phyloP scores from a whole-genome alignment of 2,113 vertebrate species.

The Bubalus kerabau region DNA sequence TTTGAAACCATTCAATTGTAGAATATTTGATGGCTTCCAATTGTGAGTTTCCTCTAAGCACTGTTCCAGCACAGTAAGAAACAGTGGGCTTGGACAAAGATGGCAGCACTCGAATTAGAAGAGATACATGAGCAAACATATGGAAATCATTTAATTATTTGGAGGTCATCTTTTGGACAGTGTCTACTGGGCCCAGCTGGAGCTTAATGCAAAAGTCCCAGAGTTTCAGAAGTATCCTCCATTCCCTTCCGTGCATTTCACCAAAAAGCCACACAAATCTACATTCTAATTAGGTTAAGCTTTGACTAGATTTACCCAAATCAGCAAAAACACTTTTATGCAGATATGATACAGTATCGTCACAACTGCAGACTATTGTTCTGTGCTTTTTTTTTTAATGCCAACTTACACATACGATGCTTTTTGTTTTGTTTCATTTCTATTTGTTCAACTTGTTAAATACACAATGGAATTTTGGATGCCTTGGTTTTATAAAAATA shows the following conservation, averaged over 20 bases:
- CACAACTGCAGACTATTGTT: not conserved
- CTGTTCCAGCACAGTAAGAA: slow-evolving; percentile 9
- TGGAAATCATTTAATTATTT: slow-evolving; percentile 59
- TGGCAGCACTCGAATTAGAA: slow-evolving; percentile 19
- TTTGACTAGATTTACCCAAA: not conserved
- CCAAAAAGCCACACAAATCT: slow-evolving; percentile 11
- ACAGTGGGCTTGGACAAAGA: not conserved
- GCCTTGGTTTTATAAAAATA: not conserved
- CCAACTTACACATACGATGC: not conserved
- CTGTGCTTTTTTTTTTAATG: not conserved
- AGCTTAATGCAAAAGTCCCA: slow-evolving; percentile 54
- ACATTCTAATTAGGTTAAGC: slow-evolving; percentile 36
- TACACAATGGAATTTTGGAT: not conserved
- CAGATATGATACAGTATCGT: not conserved
- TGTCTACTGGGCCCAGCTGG: slow-evolving; percentile 39
- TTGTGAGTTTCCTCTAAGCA: not conserved
- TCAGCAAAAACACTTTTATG: not conserved
- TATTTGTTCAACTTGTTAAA: not conserved
- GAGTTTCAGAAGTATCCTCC: not conserved
- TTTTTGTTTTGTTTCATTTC: slow-evolving; percentile 21
- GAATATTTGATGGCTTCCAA: not conserved
- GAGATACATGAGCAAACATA: slow-evolving; percentile 7
- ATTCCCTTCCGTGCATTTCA: not conserved
- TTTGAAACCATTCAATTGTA: not conserved
- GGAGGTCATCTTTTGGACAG: slow-evolving; percentile 57